A percentile compares a stretch with the other conserved stretches of the same genome.
These are phyloP conservation scores for Agrilus planipennis DNA, from an alignment of 1,140 invertebrate genomes.

Conservation along the genomic window DNA sequence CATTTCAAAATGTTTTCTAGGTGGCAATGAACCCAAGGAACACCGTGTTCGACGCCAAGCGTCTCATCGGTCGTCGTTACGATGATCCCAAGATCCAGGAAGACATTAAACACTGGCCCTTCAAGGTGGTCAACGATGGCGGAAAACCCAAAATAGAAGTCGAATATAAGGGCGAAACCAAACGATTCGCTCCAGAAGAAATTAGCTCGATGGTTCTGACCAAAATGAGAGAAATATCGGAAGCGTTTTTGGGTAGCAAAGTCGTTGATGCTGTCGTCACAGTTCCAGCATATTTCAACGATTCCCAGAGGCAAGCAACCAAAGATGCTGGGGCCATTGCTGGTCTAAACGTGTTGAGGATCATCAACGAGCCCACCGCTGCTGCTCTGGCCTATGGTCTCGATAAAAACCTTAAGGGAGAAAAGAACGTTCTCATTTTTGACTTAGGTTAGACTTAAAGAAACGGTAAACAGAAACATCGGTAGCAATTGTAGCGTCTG, in stretches of 20 bases:
- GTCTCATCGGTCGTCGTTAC: slow-evolving; percentile 48
- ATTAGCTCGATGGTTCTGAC: slow-evolving; percentile 60
- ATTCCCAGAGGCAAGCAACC: slow-evolving; percentile 32
- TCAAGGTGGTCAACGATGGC: slow-evolving; percentile 52
- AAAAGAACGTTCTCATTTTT: slow-evolving; percentile 62
- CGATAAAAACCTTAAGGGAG: slow-evolving; percentile 73
- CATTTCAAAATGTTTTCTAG: slow-evolving; percentile 33
- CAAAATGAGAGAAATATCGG: slow-evolving; percentile 51
- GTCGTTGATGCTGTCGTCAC: slow-evolving; percentile 56
- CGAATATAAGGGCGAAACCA: slow-evolving; percentile 63
- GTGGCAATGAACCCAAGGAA: slow-evolving; percentile 61
- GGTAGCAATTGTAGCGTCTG: no score
- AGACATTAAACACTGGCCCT: slow-evolving; percentile 73
- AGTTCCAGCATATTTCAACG: slow-evolving; percentile 44
- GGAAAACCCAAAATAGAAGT: slow-evolving; percentile 67
- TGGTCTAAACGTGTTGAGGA: slow-evolving; percentile 69
- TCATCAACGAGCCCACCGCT: slow-evolving; percentile 72
- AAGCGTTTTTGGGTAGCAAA: slow-evolving; percentile 41
- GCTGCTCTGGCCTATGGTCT: slow-evolving; percentile 75
- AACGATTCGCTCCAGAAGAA: slow-evolving; percentile 73
- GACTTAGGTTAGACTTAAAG: no score
- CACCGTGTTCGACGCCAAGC: slow-evolving; percentile 64
- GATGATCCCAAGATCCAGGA: slow-evolving; percentile 58
- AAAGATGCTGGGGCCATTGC: slow-evolving; percentile 58
- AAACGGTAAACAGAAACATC: no score